A percentile compares a stretch with the other conserved stretches of the same genome.
Conservation (phyloP, 2,888 invertebrate genomes). For the Thymelicus acteon region DNA sequence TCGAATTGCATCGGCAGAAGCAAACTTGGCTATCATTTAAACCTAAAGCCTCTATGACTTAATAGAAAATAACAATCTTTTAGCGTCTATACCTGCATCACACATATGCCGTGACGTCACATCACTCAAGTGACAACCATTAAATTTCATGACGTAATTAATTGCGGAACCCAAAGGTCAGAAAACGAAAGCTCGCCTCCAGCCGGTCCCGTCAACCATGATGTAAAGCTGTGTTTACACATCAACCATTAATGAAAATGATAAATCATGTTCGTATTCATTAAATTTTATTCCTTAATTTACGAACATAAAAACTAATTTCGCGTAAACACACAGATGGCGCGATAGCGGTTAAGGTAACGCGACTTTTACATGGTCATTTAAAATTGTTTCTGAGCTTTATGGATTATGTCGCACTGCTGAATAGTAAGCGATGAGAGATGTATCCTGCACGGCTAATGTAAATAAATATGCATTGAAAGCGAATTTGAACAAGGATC, state of each 20-base stretch:
- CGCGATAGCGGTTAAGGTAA: conserved; percentile 40
- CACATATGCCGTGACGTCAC: background rate
- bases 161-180: conserved; percentile 63
- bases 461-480: too few relatives aligned
- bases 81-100: too few relatives aligned
- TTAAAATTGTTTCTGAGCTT: conserved; percentile 1
- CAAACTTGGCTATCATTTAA: too few relatives aligned
- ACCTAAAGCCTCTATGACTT: too few relatives aligned
- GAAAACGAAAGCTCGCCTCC: conserved; percentile 65
- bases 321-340: conserved; percentile 34
- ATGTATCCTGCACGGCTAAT: background rate
- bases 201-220: conserved; percentile 37
- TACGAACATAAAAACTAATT: conserved; percentile 43
- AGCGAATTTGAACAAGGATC: too few relatives aligned
- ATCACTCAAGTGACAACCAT: conserved; percentile 13
- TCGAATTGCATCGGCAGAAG: too few relatives aligned
- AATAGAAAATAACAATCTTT: too few relatives aligned
- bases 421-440: background rate
- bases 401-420: background rate
- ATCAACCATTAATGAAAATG: conserved; percentile 38
- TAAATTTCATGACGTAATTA: conserved; percentile 22
- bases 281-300: conserved; percentile 45
- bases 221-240: conserved; percentile 50
- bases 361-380: conserved; percentile 21
- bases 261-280: conserved; percentile 42